Percentiles rank a stretch among this genome's conserved stretches.
phyloP scores from a whole-genome alignment of 1,140 invertebrate genomes.

The Carposina sasakii region DNA sequence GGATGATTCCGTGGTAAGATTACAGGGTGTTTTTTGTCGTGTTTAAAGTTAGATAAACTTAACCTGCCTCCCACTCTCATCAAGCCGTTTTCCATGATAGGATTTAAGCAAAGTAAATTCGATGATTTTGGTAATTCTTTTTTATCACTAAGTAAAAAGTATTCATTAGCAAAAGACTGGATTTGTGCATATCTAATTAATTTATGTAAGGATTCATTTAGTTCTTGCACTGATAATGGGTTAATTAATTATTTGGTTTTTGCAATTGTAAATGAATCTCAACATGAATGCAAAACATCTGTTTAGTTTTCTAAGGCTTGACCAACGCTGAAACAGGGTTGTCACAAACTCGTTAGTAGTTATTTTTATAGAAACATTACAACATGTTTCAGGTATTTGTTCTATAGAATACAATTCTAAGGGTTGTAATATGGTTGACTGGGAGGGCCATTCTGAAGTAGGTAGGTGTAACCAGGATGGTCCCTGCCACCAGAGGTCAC shows the following conservation, averaged over 20 bases:
- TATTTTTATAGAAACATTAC: neutral
- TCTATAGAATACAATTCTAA: neutral
- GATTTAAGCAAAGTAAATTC: neutral
- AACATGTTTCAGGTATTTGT: neutral
- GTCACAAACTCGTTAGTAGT: neutral
- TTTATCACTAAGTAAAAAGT: neutral
- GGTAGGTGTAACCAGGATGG: neutral
- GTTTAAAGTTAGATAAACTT: neutral
- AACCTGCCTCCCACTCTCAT: constrained; percentile 4
- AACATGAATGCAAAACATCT: neutral
- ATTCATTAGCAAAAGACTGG: neutral
- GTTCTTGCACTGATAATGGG: neutral
- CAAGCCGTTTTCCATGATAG: constrained; percentile 1
- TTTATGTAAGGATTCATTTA: neutral
- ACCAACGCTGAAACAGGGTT: constrained; percentile 2
- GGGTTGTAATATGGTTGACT: neutral
- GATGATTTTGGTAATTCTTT: constrained; percentile 2
- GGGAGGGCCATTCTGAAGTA: neutral
- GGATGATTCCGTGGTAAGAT: neutral
- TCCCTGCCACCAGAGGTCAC: neutral
- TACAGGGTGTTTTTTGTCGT: constrained; percentile 2
- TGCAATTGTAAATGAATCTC: constrained; percentile 4
- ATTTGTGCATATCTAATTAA: constrained; percentile 1
- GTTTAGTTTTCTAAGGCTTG: neutral
- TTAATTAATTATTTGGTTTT: neutral